phyloP scores from a whole-genome alignment of 2,113 vertebrate genomes.

The Seriola aureovittata region DNA sequence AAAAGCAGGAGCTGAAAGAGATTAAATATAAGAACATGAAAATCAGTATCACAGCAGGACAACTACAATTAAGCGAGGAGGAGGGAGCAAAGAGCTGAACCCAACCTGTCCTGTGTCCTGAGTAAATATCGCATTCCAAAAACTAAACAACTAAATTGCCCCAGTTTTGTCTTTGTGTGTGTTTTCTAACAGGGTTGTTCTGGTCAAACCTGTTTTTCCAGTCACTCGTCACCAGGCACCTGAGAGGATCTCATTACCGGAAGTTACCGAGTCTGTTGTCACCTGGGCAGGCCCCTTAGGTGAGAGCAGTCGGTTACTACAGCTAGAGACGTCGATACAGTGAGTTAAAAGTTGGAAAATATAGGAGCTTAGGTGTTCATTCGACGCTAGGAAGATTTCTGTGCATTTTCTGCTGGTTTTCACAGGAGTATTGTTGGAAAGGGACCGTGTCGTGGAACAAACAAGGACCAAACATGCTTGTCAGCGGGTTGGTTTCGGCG shows the following conservation, averaged over 20 bases:
- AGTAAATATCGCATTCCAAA: no score
- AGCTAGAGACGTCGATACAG: background rate
- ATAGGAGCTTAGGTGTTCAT: background rate
- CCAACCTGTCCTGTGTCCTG: no score
- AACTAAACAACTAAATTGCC: no score
- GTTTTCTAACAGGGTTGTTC: background rate
- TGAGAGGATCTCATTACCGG: constrained; percentile 40
- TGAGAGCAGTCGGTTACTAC: background rate
- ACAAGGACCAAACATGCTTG: constrained; percentile 57
- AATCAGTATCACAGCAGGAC: no score
- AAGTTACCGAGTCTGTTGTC: constrained; percentile 34
- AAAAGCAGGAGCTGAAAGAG: no score
- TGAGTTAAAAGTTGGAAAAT: background rate
- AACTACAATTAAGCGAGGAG: no score
- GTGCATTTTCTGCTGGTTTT: background rate
- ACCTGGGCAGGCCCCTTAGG: constrained; percentile 47
- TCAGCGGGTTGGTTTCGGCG: constrained; percentile 56
- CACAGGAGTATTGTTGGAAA: background rate
- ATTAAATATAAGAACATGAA: no score
- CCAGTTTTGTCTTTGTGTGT: background rate
- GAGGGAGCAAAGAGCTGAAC: background rate
- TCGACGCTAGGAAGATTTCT: background rate
- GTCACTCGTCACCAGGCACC: constrained; percentile 8
- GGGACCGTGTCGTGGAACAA: background rate
- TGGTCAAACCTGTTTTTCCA: constrained; percentile 50